phyloP scores from a whole-genome alignment of 2,113 vertebrate species.

The Junco hyemalis region DNA sequence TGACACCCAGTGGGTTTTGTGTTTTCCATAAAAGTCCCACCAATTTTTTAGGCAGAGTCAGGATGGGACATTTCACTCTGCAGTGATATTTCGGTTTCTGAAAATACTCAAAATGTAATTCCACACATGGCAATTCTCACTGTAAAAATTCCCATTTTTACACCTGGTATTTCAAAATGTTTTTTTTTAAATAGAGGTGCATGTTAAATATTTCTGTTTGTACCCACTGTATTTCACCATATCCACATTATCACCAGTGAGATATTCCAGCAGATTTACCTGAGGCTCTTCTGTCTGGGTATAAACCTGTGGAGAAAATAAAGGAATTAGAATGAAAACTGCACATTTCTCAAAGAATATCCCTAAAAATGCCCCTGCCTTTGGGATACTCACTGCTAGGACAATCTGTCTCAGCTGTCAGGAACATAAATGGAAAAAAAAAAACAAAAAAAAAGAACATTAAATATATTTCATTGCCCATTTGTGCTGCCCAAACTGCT shows the following conservation, averaged over 20 bases:
- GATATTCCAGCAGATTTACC: constrained; percentile 68
- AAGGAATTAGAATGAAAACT: constrained; percentile 3
- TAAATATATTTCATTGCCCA: background rate
- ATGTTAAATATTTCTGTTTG: background rate
- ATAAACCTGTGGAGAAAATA: constrained; percentile 79
- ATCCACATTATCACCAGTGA: background rate
- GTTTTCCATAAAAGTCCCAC: background rate
- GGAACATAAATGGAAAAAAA: constrained; percentile 41
- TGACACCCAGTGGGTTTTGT: background rate
- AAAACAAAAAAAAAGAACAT: constrained; percentile 13
- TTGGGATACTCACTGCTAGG: constrained; percentile 88
- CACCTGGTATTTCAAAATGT: background rate
- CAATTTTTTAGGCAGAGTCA: fast-evolving
- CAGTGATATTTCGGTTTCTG: background rate
- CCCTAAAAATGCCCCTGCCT: background rate
- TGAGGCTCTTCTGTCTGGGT: constrained; percentile 85
- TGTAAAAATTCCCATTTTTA: background rate
- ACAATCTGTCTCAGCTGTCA: constrained; percentile 86
- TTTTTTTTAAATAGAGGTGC: background rate
- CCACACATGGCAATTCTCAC: background rate
- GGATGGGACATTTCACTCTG: background rate
- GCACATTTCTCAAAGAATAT: fast-evolving
- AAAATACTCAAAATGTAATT: background rate
- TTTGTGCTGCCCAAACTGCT: background rate
- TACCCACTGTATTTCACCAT: background rate